Evolutionary conservation across 2,113 vertebrate species (phyloP).

Genomic region (rabbit (Oryctolagus cuniculus)): DNA sequence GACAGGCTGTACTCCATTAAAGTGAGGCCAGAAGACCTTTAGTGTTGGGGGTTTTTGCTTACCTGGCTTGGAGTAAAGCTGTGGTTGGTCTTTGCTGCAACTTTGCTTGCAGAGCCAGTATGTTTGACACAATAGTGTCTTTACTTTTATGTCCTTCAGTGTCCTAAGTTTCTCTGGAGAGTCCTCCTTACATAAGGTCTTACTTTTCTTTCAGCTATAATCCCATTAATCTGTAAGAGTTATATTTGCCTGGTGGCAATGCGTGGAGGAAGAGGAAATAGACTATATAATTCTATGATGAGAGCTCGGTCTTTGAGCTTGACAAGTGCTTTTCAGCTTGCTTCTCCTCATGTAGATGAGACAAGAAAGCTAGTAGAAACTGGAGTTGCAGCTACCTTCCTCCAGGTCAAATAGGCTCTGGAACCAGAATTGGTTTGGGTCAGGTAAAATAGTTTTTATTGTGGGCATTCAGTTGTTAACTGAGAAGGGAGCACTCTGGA

Average conservation of each 20-base stretch:
- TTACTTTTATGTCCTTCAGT: conserved; percentile 8
- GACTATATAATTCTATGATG: neutral
- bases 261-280: neutral
- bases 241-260: neutral
- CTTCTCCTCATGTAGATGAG: neutral
- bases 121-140: neutral
- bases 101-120: neutral
- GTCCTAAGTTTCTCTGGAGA: neutral
- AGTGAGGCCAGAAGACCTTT: neutral
- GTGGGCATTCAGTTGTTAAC: neutral
- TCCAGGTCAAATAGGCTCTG: neutral
- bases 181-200: neutral
- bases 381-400: neutral
- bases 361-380: neutral
- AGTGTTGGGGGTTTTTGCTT: conserved; percentile 1
- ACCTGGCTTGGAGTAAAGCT: neutral
- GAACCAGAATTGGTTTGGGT: neutral
- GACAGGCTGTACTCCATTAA: neutral
- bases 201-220: neutral
- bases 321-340: neutral
- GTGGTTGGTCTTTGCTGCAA: too few relatives aligned
- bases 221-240: neutral
- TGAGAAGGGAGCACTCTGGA: neutral
- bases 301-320: neutral
- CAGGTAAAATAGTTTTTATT: neutral